A percentile compares a stretch with the other conserved stretches of the same genome.
These are phyloP conservation scores for Phymastichus coffea DNA, from an alignment of 1,140 invertebrate species.

Conservation along the genomic window DNA sequence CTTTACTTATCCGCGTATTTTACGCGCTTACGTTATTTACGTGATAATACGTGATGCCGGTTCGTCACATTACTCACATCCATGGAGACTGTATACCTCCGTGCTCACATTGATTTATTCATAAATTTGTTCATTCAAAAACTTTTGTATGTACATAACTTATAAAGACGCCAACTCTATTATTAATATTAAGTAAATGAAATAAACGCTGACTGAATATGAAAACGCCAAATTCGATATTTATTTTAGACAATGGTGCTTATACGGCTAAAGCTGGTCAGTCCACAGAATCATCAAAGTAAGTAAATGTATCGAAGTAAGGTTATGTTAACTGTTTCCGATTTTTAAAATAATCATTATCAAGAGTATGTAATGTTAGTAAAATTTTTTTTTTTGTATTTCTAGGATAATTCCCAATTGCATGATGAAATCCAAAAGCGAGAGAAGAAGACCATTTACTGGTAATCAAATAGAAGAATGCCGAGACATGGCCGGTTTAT, in stretches of 20 bases:
- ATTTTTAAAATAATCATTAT: too few relatives aligned
- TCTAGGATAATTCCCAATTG: slow-evolving; percentile 87
- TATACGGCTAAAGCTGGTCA: slow-evolving; percentile 82
- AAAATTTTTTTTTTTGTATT: slow-evolving; percentile 28
- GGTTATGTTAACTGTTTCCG: slow-evolving; percentile 9
- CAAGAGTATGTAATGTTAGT: slow-evolving; percentile 11
- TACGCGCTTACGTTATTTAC: too few relatives aligned
- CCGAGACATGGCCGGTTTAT: slow-evolving; percentile 91
- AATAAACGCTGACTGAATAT: slow-evolving; percentile 14
- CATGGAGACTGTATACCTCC: too few relatives aligned
- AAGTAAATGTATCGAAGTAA: slow-evolving; percentile 35
- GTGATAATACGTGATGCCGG: too few relatives aligned
- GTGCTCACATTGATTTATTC: too few relatives aligned
- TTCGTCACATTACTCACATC: too few relatives aligned
- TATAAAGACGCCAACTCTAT: too few relatives aligned
- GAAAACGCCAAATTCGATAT: slow-evolving; percentile 46
- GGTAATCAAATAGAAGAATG: slow-evolving; percentile 95
- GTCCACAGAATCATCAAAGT: slow-evolving; percentile 70
- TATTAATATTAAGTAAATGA: too few relatives aligned
- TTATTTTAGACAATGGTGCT: slow-evolving; percentile 87
- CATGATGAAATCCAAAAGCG: slow-evolving; percentile 97
- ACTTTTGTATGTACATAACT: too few relatives aligned
- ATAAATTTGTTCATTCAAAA: too few relatives aligned
- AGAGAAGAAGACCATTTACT: slow-evolving; percentile 88
- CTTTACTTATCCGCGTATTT: too few relatives aligned